These are phyloP conservation scores for Balaenoptera acutorostrata DNA, from an alignment of 2,113 vertebrate species.

Conservation along the genomic window DNA sequence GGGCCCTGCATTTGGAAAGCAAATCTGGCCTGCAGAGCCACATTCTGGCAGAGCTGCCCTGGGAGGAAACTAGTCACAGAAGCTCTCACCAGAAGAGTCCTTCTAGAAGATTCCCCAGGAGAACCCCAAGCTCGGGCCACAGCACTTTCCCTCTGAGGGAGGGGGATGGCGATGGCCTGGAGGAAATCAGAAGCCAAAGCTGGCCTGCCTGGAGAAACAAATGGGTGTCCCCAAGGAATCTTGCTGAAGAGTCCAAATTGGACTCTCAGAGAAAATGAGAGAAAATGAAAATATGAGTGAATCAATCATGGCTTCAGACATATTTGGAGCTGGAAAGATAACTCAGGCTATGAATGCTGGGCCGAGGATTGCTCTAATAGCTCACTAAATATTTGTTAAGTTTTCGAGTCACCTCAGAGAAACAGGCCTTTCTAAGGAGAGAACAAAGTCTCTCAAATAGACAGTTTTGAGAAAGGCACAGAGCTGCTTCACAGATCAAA, in stretches of 20 bases:
- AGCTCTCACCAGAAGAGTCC: background rate
- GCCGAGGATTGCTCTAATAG: background rate
- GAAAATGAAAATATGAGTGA: background rate
- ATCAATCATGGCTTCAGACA: background rate
- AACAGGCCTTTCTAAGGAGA: background rate
- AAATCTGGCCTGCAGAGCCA: slow-evolving; percentile 24
- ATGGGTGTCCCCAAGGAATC: background rate
- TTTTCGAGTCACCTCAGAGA: slow-evolving; percentile 29
- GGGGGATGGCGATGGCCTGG: too few species aligned
- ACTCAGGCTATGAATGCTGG: background rate
- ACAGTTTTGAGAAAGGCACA: slow-evolving; percentile 18
- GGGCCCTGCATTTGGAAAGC: slow-evolving; percentile 49
- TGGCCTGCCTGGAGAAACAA: background rate
- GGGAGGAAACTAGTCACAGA: background rate
- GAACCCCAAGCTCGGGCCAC: background rate
- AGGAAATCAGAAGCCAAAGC: background rate
- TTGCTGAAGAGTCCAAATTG: background rate
- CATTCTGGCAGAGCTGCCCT: slow-evolving; percentile 20
- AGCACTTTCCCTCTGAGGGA: background rate
- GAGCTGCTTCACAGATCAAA: background rate
- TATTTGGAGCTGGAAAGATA: background rate
- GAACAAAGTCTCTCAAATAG: slow-evolving; percentile 10
- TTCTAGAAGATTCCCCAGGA: background rate
- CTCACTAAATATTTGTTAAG: background rate
- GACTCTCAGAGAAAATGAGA: background rate